Evolutionary conservation across 1,140 invertebrate species (phyloP), one percentile per base, ranked within the genome.

Genomic region (Calosoma granatense): DNA sequence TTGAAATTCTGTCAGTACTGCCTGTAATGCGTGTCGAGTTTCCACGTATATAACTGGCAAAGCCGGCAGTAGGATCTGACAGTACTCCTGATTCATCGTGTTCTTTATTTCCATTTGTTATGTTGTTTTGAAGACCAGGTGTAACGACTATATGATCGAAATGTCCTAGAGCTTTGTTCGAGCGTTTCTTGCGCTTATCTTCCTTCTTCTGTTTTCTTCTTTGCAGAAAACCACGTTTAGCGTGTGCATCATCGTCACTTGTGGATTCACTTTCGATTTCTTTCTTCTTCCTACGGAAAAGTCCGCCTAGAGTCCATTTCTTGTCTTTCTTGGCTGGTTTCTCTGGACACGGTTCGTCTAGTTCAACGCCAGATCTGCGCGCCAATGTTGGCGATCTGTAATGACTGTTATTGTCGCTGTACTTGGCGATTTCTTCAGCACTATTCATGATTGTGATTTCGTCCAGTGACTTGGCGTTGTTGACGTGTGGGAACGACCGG

Each of bases 271-370:
- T 76, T 56, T 77, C 76, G 12, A 68, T 70, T n/a, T 75, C 72
- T 60, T 81, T 83, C 69, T 83, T 83, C 69, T 82, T 84, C 66
- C 81, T 72, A 61, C 82, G 74, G 61, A 87, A 85, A 1, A 88
- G 73, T 61, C 82, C 81, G 15, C 85, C 84, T 2, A 87, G 76
- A 0, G 83, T 83, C 85, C 85, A 87, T 71, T 86, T 86, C 67
- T 84, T 84, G 52, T 81, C 70, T 57, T 74, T 76, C 59, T 76
- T 76, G 20, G 59, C 36, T n/a, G 63, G 57, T 53, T 69, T 67
- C 21, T 70, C 70, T 1, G 65, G 64, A 51, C 66, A 68, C 41
- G 41, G 41, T 57, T 69, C 66, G 54, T 70, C 70, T 51, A 62
- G 57, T 54, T 64, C 63, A 26, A 64, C 61, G 20, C 61, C 54